Evolutionary conservation across 2,888 invertebrate genomes (phyloP).

Genomic region (Oscheius myriophilus): DNA sequence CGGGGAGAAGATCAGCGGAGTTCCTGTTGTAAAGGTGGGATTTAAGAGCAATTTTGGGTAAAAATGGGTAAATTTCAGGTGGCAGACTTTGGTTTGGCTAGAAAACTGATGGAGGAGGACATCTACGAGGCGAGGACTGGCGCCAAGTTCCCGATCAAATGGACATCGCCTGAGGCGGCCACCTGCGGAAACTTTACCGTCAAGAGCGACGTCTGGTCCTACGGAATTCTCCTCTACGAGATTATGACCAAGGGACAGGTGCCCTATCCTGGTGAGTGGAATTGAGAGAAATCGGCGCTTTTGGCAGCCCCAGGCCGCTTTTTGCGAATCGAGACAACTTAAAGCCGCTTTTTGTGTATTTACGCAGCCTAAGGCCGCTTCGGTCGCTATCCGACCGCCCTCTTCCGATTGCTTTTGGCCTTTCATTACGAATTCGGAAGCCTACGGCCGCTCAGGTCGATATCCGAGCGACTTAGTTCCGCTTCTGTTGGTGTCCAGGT

Average conservation of each 20-base stretch:
- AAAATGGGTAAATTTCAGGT: too few species aligned
- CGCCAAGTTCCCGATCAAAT: conserved; percentile 91
- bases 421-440: too few species aligned
- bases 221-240: conserved; percentile 72
- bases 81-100: conserved; percentile 95
- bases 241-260: conserved; percentile 79
- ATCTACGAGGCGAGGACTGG: conserved; percentile 70
- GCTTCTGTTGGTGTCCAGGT: too few species aligned
- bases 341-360: too few species aligned
- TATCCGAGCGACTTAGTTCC: too few species aligned
- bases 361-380: too few species aligned
- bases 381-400: too few species aligned
- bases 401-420: too few species aligned
- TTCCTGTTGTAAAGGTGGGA: conserved; percentile 71
- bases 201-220: conserved; percentile 98
- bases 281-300: too few species aligned
- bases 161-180: conserved; percentile 99
- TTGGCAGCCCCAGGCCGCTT: not conserved
- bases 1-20: conserved; percentile 76
- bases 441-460: too few species aligned
- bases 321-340: too few species aligned
- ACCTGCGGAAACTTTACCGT: conserved; percentile 88
- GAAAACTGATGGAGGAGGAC: conserved; percentile 96
- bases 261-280: conserved; percentile 85
- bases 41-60: too few species aligned